Evolutionary conservation across 2,888 invertebrate species (phyloP).

Genomic region (Chromoteleia sp.): DNA sequence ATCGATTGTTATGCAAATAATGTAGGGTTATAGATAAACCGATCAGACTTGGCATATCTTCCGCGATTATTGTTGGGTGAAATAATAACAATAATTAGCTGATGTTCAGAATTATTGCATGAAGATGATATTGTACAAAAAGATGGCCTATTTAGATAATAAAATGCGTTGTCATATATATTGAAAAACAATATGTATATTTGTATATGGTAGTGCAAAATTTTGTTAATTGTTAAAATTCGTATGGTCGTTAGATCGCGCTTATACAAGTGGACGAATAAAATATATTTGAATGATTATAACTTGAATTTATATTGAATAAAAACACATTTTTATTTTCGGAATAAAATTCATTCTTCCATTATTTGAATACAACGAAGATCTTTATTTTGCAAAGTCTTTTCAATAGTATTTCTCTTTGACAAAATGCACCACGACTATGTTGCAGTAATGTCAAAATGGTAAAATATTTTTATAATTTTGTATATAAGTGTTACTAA

Average conservation of each 20-base stretch:
- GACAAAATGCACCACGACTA: conserved; percentile 37
- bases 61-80: conserved; percentile 38
- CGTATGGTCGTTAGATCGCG: conserved; percentile 21
- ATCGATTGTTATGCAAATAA: conserved; percentile 33
- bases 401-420: conserved; percentile 58
- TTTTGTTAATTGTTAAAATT: conserved; percentile 45
- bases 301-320: background rate
- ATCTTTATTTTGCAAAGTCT: conserved; percentile 48
- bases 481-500: background rate
- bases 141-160: conserved; percentile 60
- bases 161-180: conserved; percentile 19
- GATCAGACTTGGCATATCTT: conserved; percentile 45
- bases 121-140: conserved; percentile 27
- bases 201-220: conserved; percentile 31
- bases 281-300: conserved; percentile 41
- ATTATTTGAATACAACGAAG: conserved; percentile 46
- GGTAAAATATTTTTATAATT: conserved; percentile 9
- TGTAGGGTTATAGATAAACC: conserved; percentile 39
- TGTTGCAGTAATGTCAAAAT: conserved; percentile 27
- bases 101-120: conserved; percentile 5
- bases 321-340: conserved; percentile 3
- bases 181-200: conserved; percentile 17
- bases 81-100: conserved; percentile 43
- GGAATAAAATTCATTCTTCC: conserved; percentile 56
- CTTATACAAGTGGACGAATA: conserved; percentile 26